These are phyloP conservation scores for Psilopsiagon aymara DNA, from an alignment of 2,113 vertebrate genomes.

Conservation along the genomic window DNA sequence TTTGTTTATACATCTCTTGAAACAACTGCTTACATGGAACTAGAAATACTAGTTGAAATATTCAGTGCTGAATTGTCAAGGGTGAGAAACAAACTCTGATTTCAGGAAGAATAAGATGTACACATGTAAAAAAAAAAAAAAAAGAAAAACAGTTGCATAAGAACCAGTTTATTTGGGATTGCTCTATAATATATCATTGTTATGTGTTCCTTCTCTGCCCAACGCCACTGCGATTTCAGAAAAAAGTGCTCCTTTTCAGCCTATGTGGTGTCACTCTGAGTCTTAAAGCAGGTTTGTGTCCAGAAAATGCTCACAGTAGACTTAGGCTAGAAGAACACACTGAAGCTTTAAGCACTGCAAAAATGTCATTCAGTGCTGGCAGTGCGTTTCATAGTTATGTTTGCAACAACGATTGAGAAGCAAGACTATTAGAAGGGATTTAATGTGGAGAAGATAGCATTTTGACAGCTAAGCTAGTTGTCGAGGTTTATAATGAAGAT, in stretches of 20 bases:
- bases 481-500: neutral
- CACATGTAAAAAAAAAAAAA: neutral
- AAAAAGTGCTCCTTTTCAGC: neutral
- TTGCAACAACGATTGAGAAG: neutral
- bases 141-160: neutral
- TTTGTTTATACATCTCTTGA: neutral
- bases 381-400: neutral
- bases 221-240: neutral
- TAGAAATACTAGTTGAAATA: neutral
- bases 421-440: neutral
- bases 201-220: neutral
- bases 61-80: neutral
- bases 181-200: neutral
- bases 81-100: neutral
- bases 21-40: neutral
- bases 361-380: neutral
- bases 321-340: neutral
- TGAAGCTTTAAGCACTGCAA: neutral
- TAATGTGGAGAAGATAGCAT: neutral
- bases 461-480: neutral
- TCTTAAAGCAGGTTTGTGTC: neutral
- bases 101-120: neutral
- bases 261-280: neutral
- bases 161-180: neutral
- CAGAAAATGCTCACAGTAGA: neutral